A percentile compares a stretch with the other conserved stretches of the same genome.
Evolutionary conservation across 2,888 invertebrate genomes (phyloP).

Genomic region (Diaprepes abbreviatus): DNA sequence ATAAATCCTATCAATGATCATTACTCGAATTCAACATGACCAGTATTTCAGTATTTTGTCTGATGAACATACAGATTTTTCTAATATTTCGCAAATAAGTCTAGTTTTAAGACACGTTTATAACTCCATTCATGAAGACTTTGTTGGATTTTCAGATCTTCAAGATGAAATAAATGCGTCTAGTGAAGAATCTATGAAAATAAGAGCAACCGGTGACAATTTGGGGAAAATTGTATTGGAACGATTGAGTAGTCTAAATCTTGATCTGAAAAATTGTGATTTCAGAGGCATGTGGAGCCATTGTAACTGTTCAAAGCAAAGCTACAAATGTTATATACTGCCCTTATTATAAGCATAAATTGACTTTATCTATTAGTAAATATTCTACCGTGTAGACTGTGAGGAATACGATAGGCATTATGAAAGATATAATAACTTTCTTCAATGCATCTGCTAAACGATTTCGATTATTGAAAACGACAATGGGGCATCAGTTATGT

Average conservation of each 20-base stretch:
- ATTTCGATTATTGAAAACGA: background rate
- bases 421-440: background rate
- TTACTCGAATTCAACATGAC: no score
- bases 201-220: no score
- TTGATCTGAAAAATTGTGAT: background rate
- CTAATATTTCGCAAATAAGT: slow-evolving; percentile 5
- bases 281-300: background rate
- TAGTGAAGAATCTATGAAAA: no score
- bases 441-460: background rate
- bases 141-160: no score
- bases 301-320: background rate
- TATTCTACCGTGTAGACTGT: background rate
- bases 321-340: background rate
- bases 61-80: slow-evolving; percentile 17
- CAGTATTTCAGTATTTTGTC: slow-evolving; percentile 7
- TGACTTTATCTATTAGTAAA: background rate
- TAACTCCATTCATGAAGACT: no score
- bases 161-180: no score
- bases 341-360: background rate
- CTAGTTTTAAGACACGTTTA: slow-evolving; percentile 2
- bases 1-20: no score
- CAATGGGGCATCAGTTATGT: background rate
- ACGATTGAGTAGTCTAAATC: background rate
- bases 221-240: no score
- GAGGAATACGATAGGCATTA: background rate